Conservation (phyloP, 1,140 invertebrate species). For the Hylaeus anthracinus region DNA sequence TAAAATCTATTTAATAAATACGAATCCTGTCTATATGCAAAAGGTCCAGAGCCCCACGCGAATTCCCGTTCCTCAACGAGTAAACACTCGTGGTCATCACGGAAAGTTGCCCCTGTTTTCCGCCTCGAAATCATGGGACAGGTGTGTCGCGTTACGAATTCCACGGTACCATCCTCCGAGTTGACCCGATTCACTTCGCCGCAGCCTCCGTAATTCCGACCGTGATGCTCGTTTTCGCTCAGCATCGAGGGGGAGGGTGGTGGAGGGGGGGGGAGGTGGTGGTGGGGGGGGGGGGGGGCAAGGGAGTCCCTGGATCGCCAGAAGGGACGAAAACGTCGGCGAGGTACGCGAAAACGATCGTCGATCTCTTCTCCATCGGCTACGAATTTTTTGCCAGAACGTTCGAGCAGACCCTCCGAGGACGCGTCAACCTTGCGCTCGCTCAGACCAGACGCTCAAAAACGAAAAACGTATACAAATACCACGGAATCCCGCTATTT, state of each 20-base stretch:
- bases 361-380: background rate
- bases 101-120: constrained; percentile 18
- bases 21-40: too few species aligned
- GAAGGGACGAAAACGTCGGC: too few species aligned
- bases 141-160: constrained; percentile 30
- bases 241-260: too few species aligned
- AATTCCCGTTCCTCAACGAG: too few species aligned
- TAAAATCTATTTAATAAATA: too few species aligned
- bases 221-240: constrained; percentile 3
- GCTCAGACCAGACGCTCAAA: constrained; percentile 50
- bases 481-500: constrained; percentile 58
- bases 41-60: too few species aligned
- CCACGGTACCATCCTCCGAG: background rate
- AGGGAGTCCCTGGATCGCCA: background rate
- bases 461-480: constrained; percentile 51
- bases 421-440: constrained; percentile 42
- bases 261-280: background rate
- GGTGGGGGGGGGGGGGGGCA: background rate
- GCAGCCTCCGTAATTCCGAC: background rate
- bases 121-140: background rate
- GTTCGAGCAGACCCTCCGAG: constrained; percentile 19
- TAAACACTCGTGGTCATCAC: constrained; percentile 5
- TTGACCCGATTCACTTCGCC: constrained; percentile 9
- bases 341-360: background rate
- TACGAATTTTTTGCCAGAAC: background rate